Percentiles rank a stretch among this genome's conserved stretches.
These are phyloP conservation scores for Tetrapedia diversipes DNA, from an alignment of 2,888 invertebrate genomes.

Conservation along the genomic window DNA sequence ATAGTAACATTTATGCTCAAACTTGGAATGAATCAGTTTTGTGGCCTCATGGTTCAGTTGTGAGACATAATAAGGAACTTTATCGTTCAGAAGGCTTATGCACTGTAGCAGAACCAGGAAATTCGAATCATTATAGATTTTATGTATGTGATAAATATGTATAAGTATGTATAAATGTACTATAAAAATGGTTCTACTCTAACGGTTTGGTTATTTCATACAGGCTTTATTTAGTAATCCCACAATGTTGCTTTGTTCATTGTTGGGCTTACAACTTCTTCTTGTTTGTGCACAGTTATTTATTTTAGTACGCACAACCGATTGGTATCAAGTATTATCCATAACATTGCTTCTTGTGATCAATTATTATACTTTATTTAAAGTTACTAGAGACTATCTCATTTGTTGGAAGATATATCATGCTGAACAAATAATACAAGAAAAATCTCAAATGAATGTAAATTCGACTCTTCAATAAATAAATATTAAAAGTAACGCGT, in stretches of 20 bases:
- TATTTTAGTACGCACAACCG: slow-evolving; percentile 90
- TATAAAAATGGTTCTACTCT: background rate
- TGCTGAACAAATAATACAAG: slow-evolving; percentile 88
- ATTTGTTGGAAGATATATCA: slow-evolving; percentile 93
- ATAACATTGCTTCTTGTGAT: slow-evolving; percentile 93
- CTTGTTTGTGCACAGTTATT: slow-evolving; percentile 91
- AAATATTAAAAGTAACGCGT: background rate
- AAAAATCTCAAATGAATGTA: slow-evolving; percentile 81
- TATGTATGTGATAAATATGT: slow-evolving; percentile 88
- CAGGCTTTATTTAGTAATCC: slow-evolving; percentile 96
- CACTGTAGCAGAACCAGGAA: slow-evolving; percentile 95
- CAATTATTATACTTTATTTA: slow-evolving; percentile 96
- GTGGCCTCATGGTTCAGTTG: slow-evolving; percentile 90
- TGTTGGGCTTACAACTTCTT: slow-evolving; percentile 89
- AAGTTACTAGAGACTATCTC: slow-evolving; percentile 93
- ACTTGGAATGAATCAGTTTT: slow-evolving; percentile 86
- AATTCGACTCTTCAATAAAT: slow-evolving; percentile 62
- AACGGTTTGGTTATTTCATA: slow-evolving; percentile 75
- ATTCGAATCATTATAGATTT: slow-evolving; percentile 91
- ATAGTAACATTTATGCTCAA: slow-evolving; percentile 84
- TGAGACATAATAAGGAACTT: slow-evolving; percentile 88
- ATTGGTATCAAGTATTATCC: slow-evolving; percentile 96
- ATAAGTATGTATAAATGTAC: background rate
- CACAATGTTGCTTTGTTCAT: slow-evolving; percentile 88
- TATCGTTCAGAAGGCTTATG: slow-evolving; percentile 91